phyloP scores from a whole-genome alignment of 1,140 invertebrate species.

The Pentalonia nigronervosa region DNA sequence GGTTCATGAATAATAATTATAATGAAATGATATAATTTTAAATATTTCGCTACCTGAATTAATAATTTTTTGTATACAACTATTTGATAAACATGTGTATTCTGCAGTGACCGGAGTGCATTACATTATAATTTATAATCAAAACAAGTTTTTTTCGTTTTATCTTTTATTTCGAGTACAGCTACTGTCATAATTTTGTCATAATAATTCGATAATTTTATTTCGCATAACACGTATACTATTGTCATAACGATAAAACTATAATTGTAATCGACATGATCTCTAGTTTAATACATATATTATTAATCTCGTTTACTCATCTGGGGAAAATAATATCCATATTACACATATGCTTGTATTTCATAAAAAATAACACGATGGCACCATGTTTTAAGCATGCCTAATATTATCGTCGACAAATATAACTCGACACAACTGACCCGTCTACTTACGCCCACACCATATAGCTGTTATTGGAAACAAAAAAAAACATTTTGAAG shows the following conservation, averaged over 20 bases:
- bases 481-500: neutral
- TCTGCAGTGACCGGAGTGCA: no score
- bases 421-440: neutral
- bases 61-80: neutral
- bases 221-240: neutral
- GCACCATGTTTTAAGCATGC: no score
- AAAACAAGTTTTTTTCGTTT: neutral
- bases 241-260: neutral
- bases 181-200: no score
- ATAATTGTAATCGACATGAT: neutral
- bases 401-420: neutral
- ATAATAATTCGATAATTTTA: neutral
- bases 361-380: no score
- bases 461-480: no score
- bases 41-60: neutral
- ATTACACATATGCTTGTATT: neutral
- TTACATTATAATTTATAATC: neutral
- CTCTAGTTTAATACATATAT: no score
- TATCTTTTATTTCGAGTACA: neutral
- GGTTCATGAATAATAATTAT: neutral
- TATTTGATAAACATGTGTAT: neutral
- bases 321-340: neutral
- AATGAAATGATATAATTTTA: neutral
- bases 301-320: neutral
- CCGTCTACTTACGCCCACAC: no score